Evolutionary conservation across 2,888 invertebrate genomes (phyloP), one percentile per base, ranked within the genome.

Genomic region (Cyaniris semiargus): DNA sequence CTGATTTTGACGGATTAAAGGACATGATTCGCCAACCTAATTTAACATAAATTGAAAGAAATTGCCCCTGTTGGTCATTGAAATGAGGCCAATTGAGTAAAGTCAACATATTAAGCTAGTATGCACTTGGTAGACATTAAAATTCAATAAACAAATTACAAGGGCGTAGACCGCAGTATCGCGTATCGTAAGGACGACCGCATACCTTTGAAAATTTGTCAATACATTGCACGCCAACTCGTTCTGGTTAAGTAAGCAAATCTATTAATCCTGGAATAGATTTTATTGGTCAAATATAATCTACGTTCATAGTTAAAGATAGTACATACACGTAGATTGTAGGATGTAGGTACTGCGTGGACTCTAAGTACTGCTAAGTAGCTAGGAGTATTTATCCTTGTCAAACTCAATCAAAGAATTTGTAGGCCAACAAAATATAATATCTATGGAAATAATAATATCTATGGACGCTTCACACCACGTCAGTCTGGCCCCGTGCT

Each of bases 151-250:
- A 72, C 71, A 71, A 21, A 5, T 38, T 15, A 21, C 38, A 38
- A 48, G 74, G 38, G 72, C 38, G 5, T 48, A 74, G 18, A 27
- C 53, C 18, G 53, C 18, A 53, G 23, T 74, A 48, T 74, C 48
- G 53, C 27, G 23, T 74, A 48, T 74, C 48, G 53, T 53, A 48
- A 74, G 74, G 53, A 53, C 44, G 48, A 48, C 74, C 74, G 74
- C 74, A 74, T 74, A 74, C 18, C 74, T 74, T 48, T 27, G 21
- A 27, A 74, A 48, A 74, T 74, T 74, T 27, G 74, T 74, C 53
- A 74, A 48, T 74, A 74, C 48, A 3, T 7, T 48, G 72, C 72
- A 74, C 13, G 48, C 27, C 44, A 44, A 48, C 74, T 74, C 53
- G 48, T 71, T 38, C n/a, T 27, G 44, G 74, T 23, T 23, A 27